These are phyloP conservation scores for Periophthalmodon schlosseri DNA, from an alignment of 2,113 vertebrate species.

Conservation along the genomic window DNA sequence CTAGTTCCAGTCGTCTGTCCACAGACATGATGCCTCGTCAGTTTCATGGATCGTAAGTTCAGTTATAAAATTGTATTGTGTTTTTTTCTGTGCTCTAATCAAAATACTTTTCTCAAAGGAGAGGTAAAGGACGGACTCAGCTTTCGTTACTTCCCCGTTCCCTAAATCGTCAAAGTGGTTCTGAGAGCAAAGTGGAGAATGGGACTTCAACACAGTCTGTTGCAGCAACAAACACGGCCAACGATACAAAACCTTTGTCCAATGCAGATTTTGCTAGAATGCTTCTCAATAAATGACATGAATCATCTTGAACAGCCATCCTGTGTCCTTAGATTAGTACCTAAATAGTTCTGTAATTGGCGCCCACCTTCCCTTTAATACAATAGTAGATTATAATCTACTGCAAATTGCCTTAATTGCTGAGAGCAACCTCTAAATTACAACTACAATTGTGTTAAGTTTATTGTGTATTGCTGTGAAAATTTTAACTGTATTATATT, in stretches of 20 bases:
- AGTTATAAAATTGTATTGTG: not conserved
- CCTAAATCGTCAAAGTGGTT: slow-evolving; percentile 79
- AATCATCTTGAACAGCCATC: slow-evolving; percentile 76
- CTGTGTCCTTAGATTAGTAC: slow-evolving; percentile 79
- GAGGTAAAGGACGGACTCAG: slow-evolving; percentile 93
- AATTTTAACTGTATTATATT: slow-evolving; percentile 50
- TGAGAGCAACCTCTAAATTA: slow-evolving; percentile 38
- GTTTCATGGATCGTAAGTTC: slow-evolving; percentile 87
- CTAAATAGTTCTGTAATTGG: slow-evolving; percentile 39
- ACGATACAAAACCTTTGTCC: slow-evolving; percentile 83
- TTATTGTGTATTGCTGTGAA: slow-evolving; percentile 36
- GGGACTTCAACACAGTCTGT: slow-evolving; percentile 74
- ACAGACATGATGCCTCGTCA: slow-evolving; percentile 71
- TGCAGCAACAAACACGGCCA: slow-evolving; percentile 11
- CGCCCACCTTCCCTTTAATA: slow-evolving; percentile 60
- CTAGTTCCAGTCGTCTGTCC: slow-evolving; percentile 51
- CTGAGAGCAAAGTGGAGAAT: slow-evolving; percentile 80
- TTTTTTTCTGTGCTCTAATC: not conserved
- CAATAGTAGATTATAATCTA: slow-evolving; percentile 28
- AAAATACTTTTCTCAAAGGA: slow-evolving; percentile 63
- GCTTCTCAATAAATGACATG: slow-evolving; percentile 87
- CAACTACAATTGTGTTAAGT: slow-evolving; percentile 11
- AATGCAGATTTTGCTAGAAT: slow-evolving; percentile 96
- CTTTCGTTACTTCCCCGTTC: slow-evolving; percentile 90
- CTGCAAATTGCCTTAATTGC: slow-evolving; percentile 68